phyloP scores from a whole-genome alignment of 2,113 vertebrate species.

The Serilophus lunatus region DNA sequence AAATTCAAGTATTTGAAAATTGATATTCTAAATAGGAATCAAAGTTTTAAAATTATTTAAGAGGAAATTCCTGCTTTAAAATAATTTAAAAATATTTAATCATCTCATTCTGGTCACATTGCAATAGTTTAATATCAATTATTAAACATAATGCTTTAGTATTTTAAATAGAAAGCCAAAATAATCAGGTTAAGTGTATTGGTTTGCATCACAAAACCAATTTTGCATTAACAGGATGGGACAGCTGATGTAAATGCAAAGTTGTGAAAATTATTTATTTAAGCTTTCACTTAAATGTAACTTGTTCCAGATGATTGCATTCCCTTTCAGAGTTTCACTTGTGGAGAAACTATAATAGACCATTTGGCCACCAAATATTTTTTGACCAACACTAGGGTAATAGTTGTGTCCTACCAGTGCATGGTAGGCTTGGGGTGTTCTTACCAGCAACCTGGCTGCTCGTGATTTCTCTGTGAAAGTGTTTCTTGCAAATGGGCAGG shows the following conservation, averaged over 20 bases:
- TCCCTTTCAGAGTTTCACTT: not conserved
- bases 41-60: not conserved
- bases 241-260: not conserved
- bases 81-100: not conserved
- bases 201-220: not conserved
- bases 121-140: not conserved
- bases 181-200: not conserved
- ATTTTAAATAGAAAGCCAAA: not conserved
- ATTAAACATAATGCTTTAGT: not conserved
- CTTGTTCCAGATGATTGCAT: not conserved
- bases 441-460: not conserved
- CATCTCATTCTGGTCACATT: not conserved
- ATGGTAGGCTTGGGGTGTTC: accelerated
- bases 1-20: not conserved
- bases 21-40: not conserved
- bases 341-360: not conserved
- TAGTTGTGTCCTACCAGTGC: not conserved
- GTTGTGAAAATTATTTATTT: not conserved
- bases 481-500: not conserved
- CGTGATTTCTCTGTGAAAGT: accelerated
- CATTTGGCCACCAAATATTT: not conserved
- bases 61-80: not conserved
- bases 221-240: not conserved
- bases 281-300: not conserved
- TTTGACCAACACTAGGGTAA: not conserved